These are phyloP conservation scores for Mystacides longicornis DNA, from an alignment of 2,888 invertebrate genomes.

Conservation along the genomic window DNA sequence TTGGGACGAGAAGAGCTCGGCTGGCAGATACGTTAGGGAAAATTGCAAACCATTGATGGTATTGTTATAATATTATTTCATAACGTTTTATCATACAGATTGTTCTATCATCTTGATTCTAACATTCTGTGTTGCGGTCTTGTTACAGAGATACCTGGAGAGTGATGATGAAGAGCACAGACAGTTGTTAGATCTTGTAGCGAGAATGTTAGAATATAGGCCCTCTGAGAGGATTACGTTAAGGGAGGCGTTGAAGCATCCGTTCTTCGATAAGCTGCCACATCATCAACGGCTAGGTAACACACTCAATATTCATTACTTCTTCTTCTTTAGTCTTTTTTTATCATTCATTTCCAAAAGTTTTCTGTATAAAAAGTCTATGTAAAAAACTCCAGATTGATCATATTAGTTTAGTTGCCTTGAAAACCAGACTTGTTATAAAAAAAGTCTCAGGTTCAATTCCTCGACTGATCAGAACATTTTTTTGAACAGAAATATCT, in stretches of 20 bases:
- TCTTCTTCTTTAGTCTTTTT: not conserved
- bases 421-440: too few relatives aligned
- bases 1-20: slow-evolving; percentile 96
- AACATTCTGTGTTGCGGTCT: too few relatives aligned
- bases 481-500: too few relatives aligned
- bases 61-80: slow-evolving; percentile 35
- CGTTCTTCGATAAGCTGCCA: slow-evolving; percentile 85
- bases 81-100: too few relatives aligned
- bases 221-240: slow-evolving; percentile 84
- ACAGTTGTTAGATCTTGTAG: slow-evolving; percentile 89
- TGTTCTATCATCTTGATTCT: too few relatives aligned
- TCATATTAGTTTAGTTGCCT: too few relatives aligned
- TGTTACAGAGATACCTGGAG: slow-evolving; percentile 79
- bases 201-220: slow-evolving; percentile 95
- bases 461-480: too few relatives aligned
- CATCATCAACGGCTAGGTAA: slow-evolving; percentile 65
- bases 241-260: slow-evolving; percentile 81
- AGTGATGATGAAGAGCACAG: slow-evolving; percentile 85
- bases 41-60: slow-evolving; percentile 95
- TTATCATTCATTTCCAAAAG: not conserved
- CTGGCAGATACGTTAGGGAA: slow-evolving; percentile 95
- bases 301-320: not conserved
- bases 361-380: too few relatives aligned
- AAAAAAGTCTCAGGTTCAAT: too few relatives aligned
- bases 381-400: too few relatives aligned